Base-by-base conservation (phyloP, 2,888 invertebrate genomes). In the Nebria salina region DNA sequence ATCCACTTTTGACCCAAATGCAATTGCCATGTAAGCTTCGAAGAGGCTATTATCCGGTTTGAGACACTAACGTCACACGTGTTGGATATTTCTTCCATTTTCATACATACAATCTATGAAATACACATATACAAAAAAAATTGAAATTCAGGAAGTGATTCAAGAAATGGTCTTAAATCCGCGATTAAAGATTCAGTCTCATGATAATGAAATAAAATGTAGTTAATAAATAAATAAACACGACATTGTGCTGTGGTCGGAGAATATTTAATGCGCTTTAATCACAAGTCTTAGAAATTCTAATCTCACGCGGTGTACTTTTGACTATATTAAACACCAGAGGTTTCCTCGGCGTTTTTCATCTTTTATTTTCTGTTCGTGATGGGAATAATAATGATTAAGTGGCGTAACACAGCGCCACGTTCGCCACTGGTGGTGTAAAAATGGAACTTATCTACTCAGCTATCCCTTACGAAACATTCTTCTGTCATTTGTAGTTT, bases 1-100 rank as follows among this genome's bases (percentile, higher is more conserved):
- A 87, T 87, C 87, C 86, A 86, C 86, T 86, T 86, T 85, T 86
- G 86, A 87, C 87, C 87, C 86, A 87, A 87, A 87, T 87, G 87
- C 87, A 86, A 87, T 87, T 87, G 86, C 86, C 86, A 83, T 87
- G 87, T 87, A 87, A 86, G 85, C 85, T 84, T 82, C 73, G 83
- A 83, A 82, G 82, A 81, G 75, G 82, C 83, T 84, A 84, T 85
- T 85, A 85, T 86, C 86, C 76, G 41, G 54, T 54, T 25, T 66
- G 42, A 25, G 70, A 75, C 75, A 80, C 75, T 4, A 54, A 11
- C 13, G 54, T 54, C 54, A 13, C 54, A 54, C 54, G 13, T 54
- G 54, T 13, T 8, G 54, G 54, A 54, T 54, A 54, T 54, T 54
- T 54, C 20, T 54, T 54, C 54, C 54, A 1, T 54, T 54, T 54